These are phyloP conservation scores for Neodontobutis hainanensis DNA, from an alignment of 2,113 vertebrate genomes.

Conservation along the genomic window DNA sequence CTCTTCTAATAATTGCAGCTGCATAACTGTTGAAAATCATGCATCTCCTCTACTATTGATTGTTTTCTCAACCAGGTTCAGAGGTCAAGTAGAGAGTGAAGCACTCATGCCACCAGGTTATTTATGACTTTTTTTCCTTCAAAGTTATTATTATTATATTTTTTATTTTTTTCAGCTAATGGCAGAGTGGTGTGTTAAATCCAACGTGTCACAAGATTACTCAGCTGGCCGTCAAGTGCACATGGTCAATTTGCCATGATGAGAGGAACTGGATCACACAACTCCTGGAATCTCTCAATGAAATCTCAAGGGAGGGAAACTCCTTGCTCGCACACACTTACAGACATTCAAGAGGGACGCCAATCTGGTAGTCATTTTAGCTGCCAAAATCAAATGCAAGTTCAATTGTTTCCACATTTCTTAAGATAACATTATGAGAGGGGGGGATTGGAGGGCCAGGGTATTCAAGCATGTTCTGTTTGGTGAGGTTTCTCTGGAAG, in stretches of 20 bases:
- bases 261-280: conserved; percentile 70
- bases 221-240: conserved; percentile 75
- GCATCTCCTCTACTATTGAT: conserved; percentile 69
- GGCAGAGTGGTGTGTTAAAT: conserved; percentile 75
- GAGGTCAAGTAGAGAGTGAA: conserved; percentile 73
- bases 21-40: conserved; percentile 62
- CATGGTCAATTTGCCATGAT: conserved; percentile 79
- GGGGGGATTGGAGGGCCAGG: conserved; percentile 55
- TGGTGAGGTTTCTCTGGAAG: conserved; percentile 65
- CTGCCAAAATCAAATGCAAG: conserved; percentile 72
- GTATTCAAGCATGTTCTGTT: conserved; percentile 73
- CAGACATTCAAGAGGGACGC: conserved; percentile 40
- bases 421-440: conserved; percentile 82
- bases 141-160: conserved; percentile 63
- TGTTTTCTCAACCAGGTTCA: conserved; percentile 70
- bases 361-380: conserved; percentile 82
- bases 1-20: conserved; percentile 63
- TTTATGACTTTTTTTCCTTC: conserved; percentile 76
- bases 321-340: conserved; percentile 34
- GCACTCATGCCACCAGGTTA: conserved; percentile 67
- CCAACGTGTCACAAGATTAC: conserved; percentile 73
- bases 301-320: conserved; percentile 53
- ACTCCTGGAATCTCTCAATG: conserved; percentile 67
- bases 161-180: conserved; percentile 71
- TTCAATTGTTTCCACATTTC: conserved; percentile 82